Percentiles rank a stretch among this genome's conserved stretches.
These are phyloP conservation scores for Sebastes oblongus DNA, from an alignment of 2,797 vertebrate genomes.

Conservation along the genomic window DNA sequence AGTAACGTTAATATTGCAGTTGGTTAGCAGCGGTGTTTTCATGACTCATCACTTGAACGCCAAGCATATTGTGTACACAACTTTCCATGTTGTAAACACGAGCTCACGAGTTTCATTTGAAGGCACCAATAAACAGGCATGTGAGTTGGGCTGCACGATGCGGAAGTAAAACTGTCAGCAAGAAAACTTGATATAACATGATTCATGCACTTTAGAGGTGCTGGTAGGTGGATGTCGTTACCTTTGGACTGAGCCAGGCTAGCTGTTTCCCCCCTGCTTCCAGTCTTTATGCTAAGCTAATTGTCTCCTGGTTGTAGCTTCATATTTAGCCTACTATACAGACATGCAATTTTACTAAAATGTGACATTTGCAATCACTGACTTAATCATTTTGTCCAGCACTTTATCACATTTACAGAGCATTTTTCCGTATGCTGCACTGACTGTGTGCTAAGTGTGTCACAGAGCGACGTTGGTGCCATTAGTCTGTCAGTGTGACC, in stretches of 20 bases:
- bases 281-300: not conserved
- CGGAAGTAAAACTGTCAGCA: not conserved
- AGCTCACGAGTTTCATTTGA: too few species aligned
- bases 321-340: not conserved
- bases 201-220: not conserved
- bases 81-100: too few species aligned
- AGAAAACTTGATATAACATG: not conserved
- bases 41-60: rapidly evolving
- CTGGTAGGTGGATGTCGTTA: not conserved
- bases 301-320: not conserved
- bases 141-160: not conserved
- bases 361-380: not conserved
- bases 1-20: too few species aligned
- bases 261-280: not conserved
- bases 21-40: too few species aligned
- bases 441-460: slow-evolving; percentile 5
- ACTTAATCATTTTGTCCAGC: not conserved
- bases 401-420: not conserved
- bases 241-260: not conserved
- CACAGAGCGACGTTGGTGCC: slow-evolving; percentile 21
- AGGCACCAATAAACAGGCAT: too few species aligned
- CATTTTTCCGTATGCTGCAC: not conserved
- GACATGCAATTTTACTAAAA: not conserved
- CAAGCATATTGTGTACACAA: too few species aligned
- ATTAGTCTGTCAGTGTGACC: slow-evolving; percentile 20